Evolutionary conservation across 2,797 vertebrate genomes (phyloP).

Genomic region (Platyrinchus mystaceus): DNA sequence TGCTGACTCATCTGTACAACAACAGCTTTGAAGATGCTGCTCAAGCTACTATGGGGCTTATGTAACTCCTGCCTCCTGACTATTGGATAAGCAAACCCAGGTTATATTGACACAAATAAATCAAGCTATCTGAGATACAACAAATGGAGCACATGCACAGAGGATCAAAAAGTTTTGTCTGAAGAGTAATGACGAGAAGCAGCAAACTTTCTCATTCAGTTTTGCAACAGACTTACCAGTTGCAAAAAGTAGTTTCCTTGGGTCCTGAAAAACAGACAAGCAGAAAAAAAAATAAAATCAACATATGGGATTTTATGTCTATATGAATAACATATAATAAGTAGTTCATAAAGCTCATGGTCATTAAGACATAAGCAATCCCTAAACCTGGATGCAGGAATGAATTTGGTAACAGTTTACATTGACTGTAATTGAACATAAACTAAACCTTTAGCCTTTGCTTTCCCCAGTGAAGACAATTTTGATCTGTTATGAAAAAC

Average conservation of each 20-base stretch:
- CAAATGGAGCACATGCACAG: not conserved
- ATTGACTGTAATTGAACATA: not conserved
- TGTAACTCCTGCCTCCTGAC: not conserved
- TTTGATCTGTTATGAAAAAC: not conserved
- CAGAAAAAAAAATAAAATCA: not conserved
- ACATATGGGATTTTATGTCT: not conserved
- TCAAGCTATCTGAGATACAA: not conserved
- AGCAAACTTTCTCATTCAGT: not conserved
- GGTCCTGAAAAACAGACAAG: conserved; percentile 80
- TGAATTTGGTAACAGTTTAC: not conserved
- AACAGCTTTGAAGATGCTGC: conserved; percentile 24
- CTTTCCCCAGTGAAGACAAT: not conserved
- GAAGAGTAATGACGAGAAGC: not conserved
- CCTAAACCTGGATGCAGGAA: not conserved
- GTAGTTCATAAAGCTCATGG: not conserved
- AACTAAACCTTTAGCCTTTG: not conserved
- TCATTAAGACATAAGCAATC: not conserved
- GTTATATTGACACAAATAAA: not conserved
- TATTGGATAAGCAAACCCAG: conserved; percentile 24
- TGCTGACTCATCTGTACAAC: conserved; percentile 32
- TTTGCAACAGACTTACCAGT: conserved; percentile 81
- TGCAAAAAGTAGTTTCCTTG: conserved; percentile 88
- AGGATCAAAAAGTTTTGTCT: not conserved
- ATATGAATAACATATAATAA: not conserved
- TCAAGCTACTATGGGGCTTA: not conserved